Evolutionary conservation across 2,888 invertebrate genomes (phyloP), one percentile per base, ranked within the genome.

Genomic region (Sussaba pulchella): DNA sequence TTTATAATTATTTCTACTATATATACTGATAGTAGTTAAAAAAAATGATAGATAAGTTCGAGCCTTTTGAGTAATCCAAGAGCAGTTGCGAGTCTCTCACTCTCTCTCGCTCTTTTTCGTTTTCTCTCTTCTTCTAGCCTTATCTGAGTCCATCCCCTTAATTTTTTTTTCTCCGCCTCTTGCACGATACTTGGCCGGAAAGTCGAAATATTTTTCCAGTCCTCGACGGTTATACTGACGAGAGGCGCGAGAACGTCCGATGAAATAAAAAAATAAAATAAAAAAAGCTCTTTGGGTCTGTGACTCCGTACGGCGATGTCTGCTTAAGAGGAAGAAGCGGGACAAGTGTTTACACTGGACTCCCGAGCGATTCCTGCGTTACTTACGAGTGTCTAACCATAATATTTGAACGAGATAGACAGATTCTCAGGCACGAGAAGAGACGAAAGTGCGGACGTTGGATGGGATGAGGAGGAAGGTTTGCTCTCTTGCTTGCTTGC

Each of bases 371-470:
- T 85, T 83, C 85, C 82, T 82, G 57, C 57, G 84, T 85, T 87
- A 87, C 86, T 85, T 83, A 82, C 86, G 85, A 86, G 87, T 84
- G 88, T 85, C 85, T 86, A 89, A 89, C 85, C 79, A 88, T 88
- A 89, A 89, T 89, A 89, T 89, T 89, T 89, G 87, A 88, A 89
- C 87, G 84, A 84, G 87, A 87, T 85, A 76, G 85, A 81, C 83
- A 82, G 83, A 83, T 87, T 85, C 84, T 75, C 83, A 75, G 78
- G 61, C 77, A 78, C 67, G 75, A 61, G 45, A 14, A 63, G 19
- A 36, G 47, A 59, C 10, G 36, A 52, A 45, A 39, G 69, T 47
- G 47, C 61, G 61, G 57, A 81, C 52, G 50, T n/a, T n/a, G n/a
- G n/a, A n/a, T n/a, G 21, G 50, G 14, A 59, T 39, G 39, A 36